Evolutionary conservation across 2,797 vertebrate genomes (phyloP), one percentile per base, ranked within the genome.

Genomic region (Tapera naevia): DNA sequence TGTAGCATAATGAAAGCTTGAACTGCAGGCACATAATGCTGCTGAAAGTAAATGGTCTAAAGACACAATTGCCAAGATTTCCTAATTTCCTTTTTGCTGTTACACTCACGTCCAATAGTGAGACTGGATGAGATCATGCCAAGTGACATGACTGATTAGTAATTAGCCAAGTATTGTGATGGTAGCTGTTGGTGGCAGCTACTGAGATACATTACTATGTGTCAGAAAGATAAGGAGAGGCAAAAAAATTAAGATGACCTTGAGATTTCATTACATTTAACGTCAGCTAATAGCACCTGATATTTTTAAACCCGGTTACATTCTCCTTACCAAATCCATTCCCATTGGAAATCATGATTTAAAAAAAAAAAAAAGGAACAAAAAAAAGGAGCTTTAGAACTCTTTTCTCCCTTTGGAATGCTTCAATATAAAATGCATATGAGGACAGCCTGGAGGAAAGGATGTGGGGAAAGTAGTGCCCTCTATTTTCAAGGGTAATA

Each of bases 221-320:
- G 94, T 89, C 57, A 70, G 73, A 95, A 67, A 96, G 95, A 97
- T 98, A 97, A 96, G 80, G 65, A 70, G 62, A 95, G 72, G 79
- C 71, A 95, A 93, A 90, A 90, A 96, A 97, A 97, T 98, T 96
- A 97, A 96, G 88, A 45, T 93, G 96, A 93, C 96, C 95, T 96
- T 97, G 95, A 97, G 89, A 96, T 97, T 97, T 95, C 92, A 97
- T 97, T 97, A 95, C 53, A 96, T 89, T 96, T 96, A 95, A 84
- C 48, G 80, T 97, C 95, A 96, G 51, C 62, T 96, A 95, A 87
- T 93, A 94, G 48, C 72, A 95, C 64, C 93, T 94, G 82, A 87
- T 97, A 97, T 96, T 97, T 97, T 97, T 94, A 97, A 97, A 97
- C 69, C 88, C 89, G 74, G 78, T 97, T 97, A 85, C 75, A 92